Conservation (phyloP, 2,797 vertebrate genomes). For the Buceros bicornis region DNA sequence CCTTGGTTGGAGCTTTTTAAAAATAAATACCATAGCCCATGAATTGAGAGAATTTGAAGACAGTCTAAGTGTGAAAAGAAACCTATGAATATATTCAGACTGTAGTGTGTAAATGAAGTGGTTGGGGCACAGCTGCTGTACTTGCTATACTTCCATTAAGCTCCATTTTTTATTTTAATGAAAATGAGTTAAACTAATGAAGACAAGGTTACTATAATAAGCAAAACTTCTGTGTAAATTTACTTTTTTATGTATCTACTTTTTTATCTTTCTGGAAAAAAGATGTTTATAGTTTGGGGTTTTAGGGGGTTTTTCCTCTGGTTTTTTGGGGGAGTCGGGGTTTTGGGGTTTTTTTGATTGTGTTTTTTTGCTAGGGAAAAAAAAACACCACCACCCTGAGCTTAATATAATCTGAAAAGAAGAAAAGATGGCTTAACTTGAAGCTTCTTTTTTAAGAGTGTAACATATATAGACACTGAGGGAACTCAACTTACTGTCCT, state of each 20-base stretch:
- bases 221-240: not conserved
- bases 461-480: not conserved
- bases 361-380: not conserved
- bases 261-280: not conserved
- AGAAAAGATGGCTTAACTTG: not conserved
- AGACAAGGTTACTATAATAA: not conserved
- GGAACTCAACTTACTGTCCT: not conserved
- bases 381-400: not conserved
- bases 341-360: too few relatives aligned
- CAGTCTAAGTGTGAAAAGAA: not conserved
- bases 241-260: too few relatives aligned
- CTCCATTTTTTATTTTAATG: not conserved
- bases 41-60: not conserved
- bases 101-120: not conserved
- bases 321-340: too few relatives aligned
- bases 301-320: too few relatives aligned
- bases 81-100: not conserved
- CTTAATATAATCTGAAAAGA: not conserved
- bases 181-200: not conserved
- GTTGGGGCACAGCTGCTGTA: not conserved
- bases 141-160: not conserved
- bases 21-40: not conserved
- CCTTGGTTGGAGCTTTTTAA: not conserved
- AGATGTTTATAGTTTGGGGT: not conserved
- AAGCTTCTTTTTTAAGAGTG: not conserved